A percentile compares a stretch with the other conserved stretches of the same genome.
These are phyloP conservation scores for Steatornis caripensis DNA, from an alignment of 2,113 vertebrate species.

Conservation along the genomic window DNA sequence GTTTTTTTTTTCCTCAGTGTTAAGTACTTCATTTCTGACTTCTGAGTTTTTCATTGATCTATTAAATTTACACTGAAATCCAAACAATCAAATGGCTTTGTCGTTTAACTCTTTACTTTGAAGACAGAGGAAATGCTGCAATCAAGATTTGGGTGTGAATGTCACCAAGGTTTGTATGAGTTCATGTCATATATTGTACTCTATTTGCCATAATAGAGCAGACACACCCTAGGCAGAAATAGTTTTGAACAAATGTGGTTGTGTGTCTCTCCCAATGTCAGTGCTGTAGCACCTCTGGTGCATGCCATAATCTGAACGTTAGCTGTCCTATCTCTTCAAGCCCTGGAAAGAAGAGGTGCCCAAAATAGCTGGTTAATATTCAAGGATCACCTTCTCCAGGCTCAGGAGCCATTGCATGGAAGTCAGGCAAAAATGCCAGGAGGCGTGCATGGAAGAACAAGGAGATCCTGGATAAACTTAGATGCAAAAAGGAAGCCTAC, in stretches of 20 bases:
- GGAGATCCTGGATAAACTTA: no score
- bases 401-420: no score
- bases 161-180: not conserved
- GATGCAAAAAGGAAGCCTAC: no score
- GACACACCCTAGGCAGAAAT: not conserved
- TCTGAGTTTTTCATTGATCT: not conserved
- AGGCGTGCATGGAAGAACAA: no score
- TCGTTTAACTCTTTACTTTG: not conserved
- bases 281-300: accelerated
- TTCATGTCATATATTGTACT: not conserved
- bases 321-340: not conserved
- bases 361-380: no score
- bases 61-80: not conserved
- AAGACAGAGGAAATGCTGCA: not conserved
- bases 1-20: not conserved
- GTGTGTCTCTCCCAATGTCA: not conserved
- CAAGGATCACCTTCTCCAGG: no score
- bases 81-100: not conserved
- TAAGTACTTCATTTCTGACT: not conserved
- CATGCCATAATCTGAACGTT: not conserved
- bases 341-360: no score
- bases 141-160: not conserved
- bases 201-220: not conserved
- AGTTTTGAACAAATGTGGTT: not conserved
- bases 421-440: no score